These are phyloP conservation scores for Chironomus tentans DNA, from an alignment of 2,888 invertebrate genomes.

Conservation along the genomic window DNA sequence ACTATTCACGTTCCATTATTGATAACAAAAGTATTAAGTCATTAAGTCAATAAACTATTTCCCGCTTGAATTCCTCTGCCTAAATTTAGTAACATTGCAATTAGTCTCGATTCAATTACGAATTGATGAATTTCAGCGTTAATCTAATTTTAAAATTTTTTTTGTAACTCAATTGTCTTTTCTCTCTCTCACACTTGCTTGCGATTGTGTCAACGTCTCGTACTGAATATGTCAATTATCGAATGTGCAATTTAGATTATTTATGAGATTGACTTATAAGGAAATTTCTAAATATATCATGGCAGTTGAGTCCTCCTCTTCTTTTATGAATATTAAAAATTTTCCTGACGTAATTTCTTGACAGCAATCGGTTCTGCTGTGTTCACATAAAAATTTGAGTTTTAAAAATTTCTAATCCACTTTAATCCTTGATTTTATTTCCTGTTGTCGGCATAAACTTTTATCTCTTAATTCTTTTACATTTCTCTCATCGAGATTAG, in stretches of 20 bases:
- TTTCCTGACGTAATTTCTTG: neutral
- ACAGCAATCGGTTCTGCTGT: neutral
- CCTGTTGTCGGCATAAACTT: no score
- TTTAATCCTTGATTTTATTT: no score
- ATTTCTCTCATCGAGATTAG: no score
- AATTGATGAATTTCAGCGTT: neutral
- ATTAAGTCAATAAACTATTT: neutral
- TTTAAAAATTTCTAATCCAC: no score
- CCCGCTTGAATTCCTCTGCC: neutral
- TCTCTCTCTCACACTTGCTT: neutral
- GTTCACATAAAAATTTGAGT: no score
- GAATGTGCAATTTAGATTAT: neutral
- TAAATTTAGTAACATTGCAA: neutral
- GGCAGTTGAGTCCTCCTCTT: no score
- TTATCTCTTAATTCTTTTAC: no score
- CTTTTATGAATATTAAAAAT: no score
- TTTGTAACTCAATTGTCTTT: neutral
- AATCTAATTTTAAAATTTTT: slow-evolving; percentile 19
- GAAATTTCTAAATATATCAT: neutral
- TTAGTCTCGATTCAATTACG: neutral
- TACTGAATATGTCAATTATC: slow-evolving; percentile 15
- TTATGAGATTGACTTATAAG: neutral
- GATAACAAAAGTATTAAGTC: slow-evolving; percentile 9
- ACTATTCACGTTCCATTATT: neutral
- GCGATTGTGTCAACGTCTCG: slow-evolving; percentile 21